Percentiles rank a stretch among this genome's conserved stretches.
These are phyloP conservation scores for Scaeva pyrastri DNA, from an alignment of 2,888 invertebrate genomes.

Conservation along the genomic window DNA sequence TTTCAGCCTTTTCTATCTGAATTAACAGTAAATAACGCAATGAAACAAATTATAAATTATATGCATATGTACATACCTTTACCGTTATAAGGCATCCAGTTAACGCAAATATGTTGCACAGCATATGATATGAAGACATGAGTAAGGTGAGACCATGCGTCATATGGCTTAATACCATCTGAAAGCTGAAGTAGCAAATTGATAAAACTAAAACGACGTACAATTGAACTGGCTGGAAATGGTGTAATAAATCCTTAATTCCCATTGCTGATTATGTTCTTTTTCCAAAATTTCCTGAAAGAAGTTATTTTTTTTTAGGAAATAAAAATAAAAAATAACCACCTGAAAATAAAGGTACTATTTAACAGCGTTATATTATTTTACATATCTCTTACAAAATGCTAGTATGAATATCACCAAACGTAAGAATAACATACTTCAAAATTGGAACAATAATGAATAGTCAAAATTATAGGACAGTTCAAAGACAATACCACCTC, in stretches of 20 bases:
- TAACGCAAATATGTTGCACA: conserved; percentile 96
- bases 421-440: no score
- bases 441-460: no score
- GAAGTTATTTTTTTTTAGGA: no score
- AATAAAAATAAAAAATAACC: not conserved
- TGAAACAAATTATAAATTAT: no score
- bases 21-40: no score
- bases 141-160: conserved; percentile 96
- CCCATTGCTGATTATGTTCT: conserved; percentile 86
- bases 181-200: conserved; percentile 90
- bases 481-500: no score
- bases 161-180: conserved; percentile 93
- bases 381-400: no score
- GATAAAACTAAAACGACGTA: conserved; percentile 90
- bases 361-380: no score
- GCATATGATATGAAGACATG: conserved; percentile 96
- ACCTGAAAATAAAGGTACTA: not conserved
- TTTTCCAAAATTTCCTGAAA: not conserved
- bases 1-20: no score
- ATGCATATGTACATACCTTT: conserved; percentile 86
- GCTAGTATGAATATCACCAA: no score
- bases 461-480: no score
- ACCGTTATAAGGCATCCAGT: conserved; percentile 91
- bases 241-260: conserved; percentile 90
- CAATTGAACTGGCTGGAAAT: conserved; percentile 90